Percentiles rank a stretch among this genome's conserved stretches.
Evolutionary conservation across 2,113 vertebrate species (phyloP).

Genomic region (Tautogolabrus adspersus): DNA sequence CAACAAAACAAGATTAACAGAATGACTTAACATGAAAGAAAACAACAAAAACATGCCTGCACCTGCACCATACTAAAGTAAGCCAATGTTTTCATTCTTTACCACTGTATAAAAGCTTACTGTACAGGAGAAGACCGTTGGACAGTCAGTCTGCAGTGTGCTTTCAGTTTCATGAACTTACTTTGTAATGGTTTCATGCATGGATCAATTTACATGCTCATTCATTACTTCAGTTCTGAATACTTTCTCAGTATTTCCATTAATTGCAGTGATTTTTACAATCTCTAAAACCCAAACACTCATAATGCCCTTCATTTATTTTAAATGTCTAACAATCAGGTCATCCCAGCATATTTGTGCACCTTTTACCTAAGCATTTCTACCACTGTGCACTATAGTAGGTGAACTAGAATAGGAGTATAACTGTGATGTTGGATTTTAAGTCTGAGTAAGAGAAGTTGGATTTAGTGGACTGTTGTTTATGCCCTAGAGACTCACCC

Average conservation of each 20-base stretch:
- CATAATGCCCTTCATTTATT: too few species aligned
- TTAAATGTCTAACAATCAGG: not conserved
- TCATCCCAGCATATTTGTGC: not conserved
- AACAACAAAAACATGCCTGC: not conserved
- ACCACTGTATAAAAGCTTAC: too few species aligned
- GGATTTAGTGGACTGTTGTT: not conserved
- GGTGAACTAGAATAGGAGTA: not conserved
- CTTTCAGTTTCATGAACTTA: too few species aligned
- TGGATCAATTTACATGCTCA: too few species aligned
- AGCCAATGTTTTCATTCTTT: not conserved
- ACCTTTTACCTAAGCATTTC: not conserved
- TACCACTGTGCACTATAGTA: not conserved
- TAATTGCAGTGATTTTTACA: not conserved
- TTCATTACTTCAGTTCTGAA: too few species aligned
- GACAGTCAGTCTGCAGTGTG: too few species aligned
- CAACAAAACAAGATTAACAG: slow-evolving; percentile 5
- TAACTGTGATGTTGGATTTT: not conserved
- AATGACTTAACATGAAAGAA: not conserved
- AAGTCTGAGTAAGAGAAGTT: not conserved
- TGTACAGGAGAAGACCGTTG: too few species aligned
- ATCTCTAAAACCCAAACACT: not conserved
- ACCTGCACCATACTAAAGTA: slow-evolving; percentile 9
- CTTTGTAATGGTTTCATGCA: too few species aligned
- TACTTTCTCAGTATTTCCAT: too few species aligned
- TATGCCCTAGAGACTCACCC: slow-evolving; percentile 85